phyloP scores from a whole-genome alignment of 1,140 invertebrate species.

The Achroia grisella region DNA sequence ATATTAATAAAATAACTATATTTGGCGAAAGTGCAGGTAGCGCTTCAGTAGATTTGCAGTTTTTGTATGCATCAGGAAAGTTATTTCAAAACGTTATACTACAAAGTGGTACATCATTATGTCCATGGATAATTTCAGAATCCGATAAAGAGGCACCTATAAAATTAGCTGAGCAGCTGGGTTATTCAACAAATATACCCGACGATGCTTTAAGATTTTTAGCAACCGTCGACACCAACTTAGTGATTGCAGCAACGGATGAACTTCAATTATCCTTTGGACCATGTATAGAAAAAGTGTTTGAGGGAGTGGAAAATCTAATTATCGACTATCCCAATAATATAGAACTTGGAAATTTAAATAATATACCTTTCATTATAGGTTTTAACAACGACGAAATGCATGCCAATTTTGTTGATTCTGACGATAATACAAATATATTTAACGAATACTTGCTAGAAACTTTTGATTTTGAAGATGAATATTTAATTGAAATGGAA shows the following conservation, averaged over 20 bases:
- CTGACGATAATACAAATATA: constrained; percentile 1
- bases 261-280: background rate
- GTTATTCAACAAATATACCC: background rate
- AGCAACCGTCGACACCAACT: background rate
- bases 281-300: constrained; percentile 1
- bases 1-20: constrained; percentile 76
- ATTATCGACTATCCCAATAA: background rate
- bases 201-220: constrained; percentile 1
- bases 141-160: background rate
- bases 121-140: background rate
- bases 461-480: background rate
- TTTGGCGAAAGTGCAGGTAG: constrained; percentile 80
- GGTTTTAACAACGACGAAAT: constrained; percentile 4
- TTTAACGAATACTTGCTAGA: background rate
- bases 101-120: constrained; percentile 2
- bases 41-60: constrained; percentile 13
- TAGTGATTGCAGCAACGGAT: constrained; percentile 1
- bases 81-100: constrained; percentile 6
- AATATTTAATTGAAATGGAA: background rate
- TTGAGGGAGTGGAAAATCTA: constrained; percentile 1
- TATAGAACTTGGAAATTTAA: background rate
- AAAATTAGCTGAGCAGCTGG: constrained; percentile 4
- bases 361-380: background rate
- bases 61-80: constrained; percentile 9
- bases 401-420: constrained; percentile 12